These are phyloP conservation scores for Phylloscopus trochiloides DNA, from an alignment of 2,113 vertebrate genomes.

Conservation along the genomic window DNA sequence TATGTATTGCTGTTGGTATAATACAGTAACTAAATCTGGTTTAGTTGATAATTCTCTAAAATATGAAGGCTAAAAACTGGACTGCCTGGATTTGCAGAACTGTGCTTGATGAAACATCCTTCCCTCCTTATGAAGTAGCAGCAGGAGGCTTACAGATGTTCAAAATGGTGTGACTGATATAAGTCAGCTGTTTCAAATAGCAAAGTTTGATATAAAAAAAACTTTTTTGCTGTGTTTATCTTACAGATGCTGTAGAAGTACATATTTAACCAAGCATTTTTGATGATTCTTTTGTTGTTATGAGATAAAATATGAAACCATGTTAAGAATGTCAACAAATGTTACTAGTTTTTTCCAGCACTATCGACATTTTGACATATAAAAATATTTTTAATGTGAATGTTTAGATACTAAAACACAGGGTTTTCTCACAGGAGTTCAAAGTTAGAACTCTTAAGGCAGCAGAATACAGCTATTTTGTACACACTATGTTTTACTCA, in stretches of 20 bases:
- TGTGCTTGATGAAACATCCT: neutral
- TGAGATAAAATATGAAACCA: neutral
- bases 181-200: neutral
- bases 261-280: neutral
- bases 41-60: neutral
- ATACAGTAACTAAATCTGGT: neutral
- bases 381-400: neutral
- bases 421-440: neutral
- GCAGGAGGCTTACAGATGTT: neutral
- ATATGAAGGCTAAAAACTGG: neutral
- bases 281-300: neutral
- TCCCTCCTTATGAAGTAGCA: neutral
- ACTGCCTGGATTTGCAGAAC: neutral
- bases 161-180: neutral
- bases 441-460: neutral
- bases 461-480: neutral
- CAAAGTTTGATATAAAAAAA: neutral
- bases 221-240: neutral
- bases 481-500: neutral
- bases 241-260: neutral
- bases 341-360: neutral
- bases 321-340: constrained; percentile 8
- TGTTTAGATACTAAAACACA: constrained; percentile 1
- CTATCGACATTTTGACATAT: neutral
- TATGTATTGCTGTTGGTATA: neutral